phyloP scores from a whole-genome alignment of 2,113 vertebrate genomes.

The Cyanistes caeruleus region DNA sequence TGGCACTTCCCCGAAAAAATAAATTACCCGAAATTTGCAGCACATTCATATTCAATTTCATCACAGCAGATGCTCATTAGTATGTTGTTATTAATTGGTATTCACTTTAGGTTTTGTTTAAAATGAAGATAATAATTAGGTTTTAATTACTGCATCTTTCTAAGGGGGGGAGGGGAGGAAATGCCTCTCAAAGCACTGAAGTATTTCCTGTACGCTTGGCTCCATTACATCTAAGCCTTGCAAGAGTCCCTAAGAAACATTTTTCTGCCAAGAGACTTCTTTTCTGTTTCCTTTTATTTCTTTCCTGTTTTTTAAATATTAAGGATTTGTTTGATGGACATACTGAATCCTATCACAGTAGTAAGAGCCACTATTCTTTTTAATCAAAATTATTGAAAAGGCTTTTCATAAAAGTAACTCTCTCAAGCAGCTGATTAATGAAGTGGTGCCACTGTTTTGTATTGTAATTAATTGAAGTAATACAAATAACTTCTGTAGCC shows the following conservation, averaged over 20 bases:
- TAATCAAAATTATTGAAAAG: constrained; percentile 80
- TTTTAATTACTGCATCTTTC: constrained; percentile 87
- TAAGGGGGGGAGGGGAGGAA: constrained; percentile 73
- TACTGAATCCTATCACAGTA: constrained; percentile 71
- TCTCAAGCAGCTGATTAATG: constrained; percentile 81
- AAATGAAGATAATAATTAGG: constrained; percentile 90
- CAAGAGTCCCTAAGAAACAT: constrained; percentile 52
- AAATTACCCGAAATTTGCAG: constrained; percentile 86
- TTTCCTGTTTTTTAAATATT: constrained; percentile 48
- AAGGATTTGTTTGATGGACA: constrained; percentile 77
- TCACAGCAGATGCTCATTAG: constrained; percentile 89
- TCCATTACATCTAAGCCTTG: constrained; percentile 51
- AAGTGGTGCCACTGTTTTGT: constrained; percentile 82
- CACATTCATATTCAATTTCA: constrained; percentile 89
- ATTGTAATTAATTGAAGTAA: constrained; percentile 84
- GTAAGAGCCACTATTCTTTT: constrained; percentile 68
- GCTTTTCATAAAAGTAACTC: constrained; percentile 80
- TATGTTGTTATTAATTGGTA: constrained; percentile 90
- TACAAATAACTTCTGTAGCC: constrained; percentile 81
- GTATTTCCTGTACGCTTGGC: constrained; percentile 76
- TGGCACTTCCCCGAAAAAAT: constrained; percentile 82
- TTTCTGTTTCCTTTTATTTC: constrained; percentile 29
- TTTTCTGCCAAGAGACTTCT: constrained; percentile 70
- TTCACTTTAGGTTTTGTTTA: constrained; percentile 90
- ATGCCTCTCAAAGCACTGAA: constrained; percentile 80